These are phyloP conservation scores for Hylyphantes graminicola DNA, from an alignment of 1,140 invertebrate genomes.

Conservation along the genomic window DNA sequence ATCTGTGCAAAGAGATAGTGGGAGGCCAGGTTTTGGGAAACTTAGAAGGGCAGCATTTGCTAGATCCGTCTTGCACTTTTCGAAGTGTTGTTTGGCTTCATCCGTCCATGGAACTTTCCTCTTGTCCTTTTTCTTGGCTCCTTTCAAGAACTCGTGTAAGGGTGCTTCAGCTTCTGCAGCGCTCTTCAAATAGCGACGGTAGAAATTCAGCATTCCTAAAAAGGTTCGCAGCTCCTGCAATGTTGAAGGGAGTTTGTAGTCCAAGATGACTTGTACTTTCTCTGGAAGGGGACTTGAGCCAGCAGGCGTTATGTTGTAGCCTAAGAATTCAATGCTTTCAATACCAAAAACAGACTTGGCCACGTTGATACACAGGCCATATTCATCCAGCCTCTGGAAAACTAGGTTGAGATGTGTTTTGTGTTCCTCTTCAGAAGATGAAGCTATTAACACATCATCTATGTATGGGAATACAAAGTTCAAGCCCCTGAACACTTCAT, in stretches of 20 bases:
- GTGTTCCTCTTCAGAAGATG: slow-evolving; percentile 63
- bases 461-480: slow-evolving; percentile 15
- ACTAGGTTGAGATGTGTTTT: slow-evolving; percentile 65
- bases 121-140: slow-evolving; percentile 21
- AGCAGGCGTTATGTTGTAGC: slow-evolving; percentile 12
- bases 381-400: slow-evolving; percentile 65
- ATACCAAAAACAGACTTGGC: slow-evolving; percentile 33
- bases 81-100: slow-evolving; percentile 65
- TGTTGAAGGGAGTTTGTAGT: slow-evolving; percentile 65
- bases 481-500: slow-evolving; percentile 7
- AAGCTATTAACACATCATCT: slow-evolving; percentile 22
- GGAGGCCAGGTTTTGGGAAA: not conserved
- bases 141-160: slow-evolving; percentile 48
- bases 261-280: slow-evolving; percentile 37
- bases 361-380: slow-evolving; percentile 65
- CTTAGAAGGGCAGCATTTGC: slow-evolving; percentile 17
- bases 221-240: slow-evolving; percentile 65
- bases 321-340: slow-evolving; percentile 12
- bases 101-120: slow-evolving; percentile 54
- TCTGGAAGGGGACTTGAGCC: slow-evolving; percentile 1
- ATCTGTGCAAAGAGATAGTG: slow-evolving; percentile 59
- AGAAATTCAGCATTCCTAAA: slow-evolving; percentile 67
- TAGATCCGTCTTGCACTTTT: slow-evolving; percentile 66
- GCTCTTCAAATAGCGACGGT: slow-evolving; percentile 66
- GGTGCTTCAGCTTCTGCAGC: slow-evolving; percentile 58